Conservation (phyloP, 2,888 invertebrate genomes). For the Xestia xanthographa region DNA sequence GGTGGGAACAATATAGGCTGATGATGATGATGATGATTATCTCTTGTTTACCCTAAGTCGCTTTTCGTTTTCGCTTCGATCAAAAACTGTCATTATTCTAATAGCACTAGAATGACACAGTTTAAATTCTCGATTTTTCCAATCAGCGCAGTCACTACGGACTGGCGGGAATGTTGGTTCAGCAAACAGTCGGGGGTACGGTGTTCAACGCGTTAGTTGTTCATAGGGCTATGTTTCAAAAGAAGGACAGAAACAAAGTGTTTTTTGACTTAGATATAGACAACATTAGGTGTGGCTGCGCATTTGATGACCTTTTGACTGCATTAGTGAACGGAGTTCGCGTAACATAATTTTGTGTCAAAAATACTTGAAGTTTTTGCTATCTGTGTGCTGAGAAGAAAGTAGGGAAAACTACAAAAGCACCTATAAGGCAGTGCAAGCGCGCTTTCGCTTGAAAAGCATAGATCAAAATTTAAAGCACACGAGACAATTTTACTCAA, state of each 20-base stretch:
- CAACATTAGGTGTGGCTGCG: neutral
- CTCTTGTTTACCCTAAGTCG: neutral
- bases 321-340: neutral
- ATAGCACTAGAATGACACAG: neutral
- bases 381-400: no score
- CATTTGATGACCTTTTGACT: neutral
- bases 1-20: no score
- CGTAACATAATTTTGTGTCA: neutral
- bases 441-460: neutral
- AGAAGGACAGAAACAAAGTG: neutral
- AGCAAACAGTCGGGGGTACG: constrained; percentile 14
- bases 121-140: constrained; percentile 11
- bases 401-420: neutral
- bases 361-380: neutral
- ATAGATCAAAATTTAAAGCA: neutral
- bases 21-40: no score
- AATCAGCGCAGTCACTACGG: constrained; percentile 15
- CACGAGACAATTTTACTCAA: neutral
- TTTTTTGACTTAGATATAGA: neutral
- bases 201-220: constrained; percentile 1
- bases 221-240: neutral
- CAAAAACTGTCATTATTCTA: neutral
- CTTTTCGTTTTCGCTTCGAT: neutral
- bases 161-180: neutral
- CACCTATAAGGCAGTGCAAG: neutral